phyloP scores from a whole-genome alignment of 2,888 invertebrate species.

The Balanococcus diminutus region DNA sequence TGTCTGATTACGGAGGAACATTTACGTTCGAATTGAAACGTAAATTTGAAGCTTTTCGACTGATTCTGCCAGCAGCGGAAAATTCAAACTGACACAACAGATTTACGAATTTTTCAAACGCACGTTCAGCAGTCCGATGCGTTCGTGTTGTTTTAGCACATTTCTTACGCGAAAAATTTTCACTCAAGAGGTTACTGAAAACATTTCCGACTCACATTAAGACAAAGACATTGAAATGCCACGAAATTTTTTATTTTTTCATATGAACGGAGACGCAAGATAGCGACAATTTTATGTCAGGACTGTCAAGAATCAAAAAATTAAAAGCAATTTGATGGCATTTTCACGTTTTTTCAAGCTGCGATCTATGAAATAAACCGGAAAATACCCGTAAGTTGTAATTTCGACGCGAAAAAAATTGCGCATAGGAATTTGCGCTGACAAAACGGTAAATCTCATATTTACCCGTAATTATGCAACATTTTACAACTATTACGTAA shows the following conservation, averaged over 20 bases:
- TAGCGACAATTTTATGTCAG: constrained; percentile 32
- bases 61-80: not conserved
- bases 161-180: not conserved
- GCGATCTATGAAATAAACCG: not conserved
- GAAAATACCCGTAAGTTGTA: not conserved
- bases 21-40: not conserved
- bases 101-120: not conserved
- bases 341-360: constrained; percentile 25
- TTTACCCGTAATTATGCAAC: not conserved
- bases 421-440: not conserved
- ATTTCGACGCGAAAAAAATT: not conserved
- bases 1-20: not conserved
- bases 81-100: not conserved
- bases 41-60: not conserved
- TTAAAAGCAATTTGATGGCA: constrained; percentile 24
- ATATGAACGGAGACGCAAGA: not conserved
- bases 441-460: not conserved
- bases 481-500: not conserved
- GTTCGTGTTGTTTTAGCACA: not conserved
- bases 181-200: not conserved
- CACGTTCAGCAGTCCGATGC: not conserved
- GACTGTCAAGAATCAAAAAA: constrained; percentile 9
- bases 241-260: constrained; percentile 26
- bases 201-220: not conserved
- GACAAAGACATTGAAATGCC: constrained; percentile 35